These are phyloP conservation scores for Danionella cerebrum DNA, from an alignment of 2,113 vertebrate genomes.

Conservation along the genomic window DNA sequence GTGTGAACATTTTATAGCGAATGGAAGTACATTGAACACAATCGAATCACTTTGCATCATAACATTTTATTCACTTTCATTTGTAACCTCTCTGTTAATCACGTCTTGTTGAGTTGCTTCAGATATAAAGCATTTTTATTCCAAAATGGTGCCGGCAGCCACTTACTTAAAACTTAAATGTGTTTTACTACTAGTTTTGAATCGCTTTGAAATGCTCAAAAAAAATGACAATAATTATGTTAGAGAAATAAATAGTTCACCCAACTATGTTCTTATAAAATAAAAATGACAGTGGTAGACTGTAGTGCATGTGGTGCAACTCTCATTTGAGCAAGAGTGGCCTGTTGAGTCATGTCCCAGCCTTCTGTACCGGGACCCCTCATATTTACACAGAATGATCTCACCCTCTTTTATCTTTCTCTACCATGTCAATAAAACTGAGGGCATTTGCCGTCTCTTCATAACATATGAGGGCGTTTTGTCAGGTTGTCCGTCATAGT, in stretches of 20 bases:
- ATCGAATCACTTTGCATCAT: too few relatives aligned
- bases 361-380: background rate
- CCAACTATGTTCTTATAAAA: background rate
- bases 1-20: too few relatives aligned
- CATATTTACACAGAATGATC: constrained; percentile 2
- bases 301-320: background rate
- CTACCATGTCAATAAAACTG: background rate
- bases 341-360: constrained; percentile 13
- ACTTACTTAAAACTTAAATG: too few relatives aligned
- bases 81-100: too few relatives aligned
- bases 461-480: background rate
- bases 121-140: too few relatives aligned
- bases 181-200: too few relatives aligned
- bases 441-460: background rate
- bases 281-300: background rate
- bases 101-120: too few relatives aligned
- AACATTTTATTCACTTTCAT: too few relatives aligned
- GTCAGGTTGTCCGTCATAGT: background rate
- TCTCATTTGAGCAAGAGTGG: background rate
- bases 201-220: too few relatives aligned
- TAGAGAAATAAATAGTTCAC: background rate
- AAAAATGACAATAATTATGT: background rate
- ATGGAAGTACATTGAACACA: too few relatives aligned
- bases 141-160: too few relatives aligned
- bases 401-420: background rate